A percentile compares a stretch with the other conserved stretches of the same genome.
Evolutionary conservation across 2,888 invertebrate species (phyloP).

Genomic region (Drosophila subsilvestris): DNA sequence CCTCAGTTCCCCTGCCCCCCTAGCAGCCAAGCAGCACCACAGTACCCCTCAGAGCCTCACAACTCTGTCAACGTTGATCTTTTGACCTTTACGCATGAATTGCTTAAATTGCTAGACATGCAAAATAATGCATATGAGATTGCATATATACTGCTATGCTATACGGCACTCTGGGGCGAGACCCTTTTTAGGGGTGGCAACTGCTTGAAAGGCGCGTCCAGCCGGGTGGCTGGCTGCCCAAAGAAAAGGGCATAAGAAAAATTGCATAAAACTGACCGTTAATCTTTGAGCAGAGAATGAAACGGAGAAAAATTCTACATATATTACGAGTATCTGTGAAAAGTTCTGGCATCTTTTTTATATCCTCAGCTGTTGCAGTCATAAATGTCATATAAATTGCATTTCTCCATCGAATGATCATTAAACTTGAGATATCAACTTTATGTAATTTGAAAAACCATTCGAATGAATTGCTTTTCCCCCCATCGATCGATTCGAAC

Average conservation of each 20-base stretch:
- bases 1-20: conserved; percentile 12
- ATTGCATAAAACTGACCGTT: conserved; percentile 27
- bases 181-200: conserved; percentile 61
- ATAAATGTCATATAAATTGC: conserved; percentile 60
- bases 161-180: conserved; percentile 19
- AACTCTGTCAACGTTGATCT: conserved; percentile 75
- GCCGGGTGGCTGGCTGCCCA: conserved; percentile 12
- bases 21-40: background rate
- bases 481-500: conserved; percentile 14
- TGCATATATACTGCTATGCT: conserved; percentile 39
- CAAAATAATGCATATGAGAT: conserved; percentile 77
- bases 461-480: conserved; percentile 58
- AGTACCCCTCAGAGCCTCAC: conserved; percentile 57
- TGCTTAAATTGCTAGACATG: conserved; percentile 74
- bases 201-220: conserved; percentile 58
- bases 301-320: background rate
- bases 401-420: conserved; percentile 64
- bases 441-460: conserved; percentile 56
- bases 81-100: conserved; percentile 81
- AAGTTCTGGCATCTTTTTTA: background rate
- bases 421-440: conserved; percentile 68
- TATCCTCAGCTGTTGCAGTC: conserved; percentile 13
- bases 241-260: conserved; percentile 17
- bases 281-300: background rate
- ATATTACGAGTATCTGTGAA: conserved; percentile 4